These are phyloP conservation scores for Ptycholaimellus sp. DNA, from an alignment of 2,888 invertebrate genomes.

Conservation along the genomic window DNA sequence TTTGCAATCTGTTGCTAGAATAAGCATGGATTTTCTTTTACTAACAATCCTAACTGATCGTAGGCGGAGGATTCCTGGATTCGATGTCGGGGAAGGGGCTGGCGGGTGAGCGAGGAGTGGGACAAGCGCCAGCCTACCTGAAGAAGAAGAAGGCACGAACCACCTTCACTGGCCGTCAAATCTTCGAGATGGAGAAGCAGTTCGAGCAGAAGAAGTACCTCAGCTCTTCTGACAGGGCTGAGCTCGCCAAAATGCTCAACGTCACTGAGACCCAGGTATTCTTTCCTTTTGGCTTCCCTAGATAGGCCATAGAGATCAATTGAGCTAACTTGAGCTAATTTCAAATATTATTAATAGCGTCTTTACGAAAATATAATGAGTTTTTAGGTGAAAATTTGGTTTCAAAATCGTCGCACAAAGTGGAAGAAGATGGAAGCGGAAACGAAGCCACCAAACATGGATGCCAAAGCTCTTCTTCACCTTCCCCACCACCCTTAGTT, in stretches of 20 bases:
- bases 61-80: too few species aligned
- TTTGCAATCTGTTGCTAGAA: too few species aligned
- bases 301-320: too few species aligned
- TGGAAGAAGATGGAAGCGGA: neutral
- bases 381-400: neutral
- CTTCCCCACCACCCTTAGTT: too few species aligned
- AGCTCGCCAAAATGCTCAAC: constrained; percentile 71
- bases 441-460: too few species aligned
- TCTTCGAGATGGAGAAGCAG: constrained; percentile 80
- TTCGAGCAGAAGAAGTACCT: constrained; percentile 85
- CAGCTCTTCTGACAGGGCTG: constrained; percentile 69
- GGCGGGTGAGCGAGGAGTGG: too few species aligned
- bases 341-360: neutral
- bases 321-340: neutral
- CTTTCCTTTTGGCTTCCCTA: neutral
- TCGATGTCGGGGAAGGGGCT: too few species aligned
- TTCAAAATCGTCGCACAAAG: neutral
- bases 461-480: too few species aligned
- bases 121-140: too few species aligned
- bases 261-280: constrained; percentile 80
- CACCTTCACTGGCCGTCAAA: constrained; percentile 63
- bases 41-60: too few species aligned
- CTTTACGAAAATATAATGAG: neutral
- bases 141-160: constrained; percentile 51
- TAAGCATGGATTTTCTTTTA: too few species aligned